Base-by-base conservation (phyloP, 2,888 invertebrate genomes). In the Carterocephalus palaemon region DNA sequence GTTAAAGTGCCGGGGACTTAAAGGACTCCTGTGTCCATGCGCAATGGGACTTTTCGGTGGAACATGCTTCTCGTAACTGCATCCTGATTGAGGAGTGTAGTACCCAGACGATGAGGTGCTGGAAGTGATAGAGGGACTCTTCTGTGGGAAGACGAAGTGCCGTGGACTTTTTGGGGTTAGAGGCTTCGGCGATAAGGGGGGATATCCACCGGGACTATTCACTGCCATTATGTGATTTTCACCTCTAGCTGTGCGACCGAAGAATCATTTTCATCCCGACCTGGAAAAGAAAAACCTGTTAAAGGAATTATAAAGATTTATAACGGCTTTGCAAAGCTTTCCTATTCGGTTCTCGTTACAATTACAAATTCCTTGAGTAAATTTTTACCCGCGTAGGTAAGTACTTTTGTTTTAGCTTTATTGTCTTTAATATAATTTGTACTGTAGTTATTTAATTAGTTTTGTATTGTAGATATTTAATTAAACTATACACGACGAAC, bases 1-100 rank as follows among this genome's bases (percentile, higher is more conserved):
- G 28, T 89, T 88, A 50, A 90, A 90, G 56, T 89, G 90, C 19
- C 89, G 80, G 0, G 90, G 88, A 23, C 89, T 87, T 54, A 89
- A 88, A 0, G 91, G 90, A 49, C 90, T 90, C 29, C 88, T 67
- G 34, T 88, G 89, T 1, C 89, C 88, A 9, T 88, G 88, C 6
- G 89, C 88, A 48, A 88, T 77, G 0, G 88, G 88, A 3, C 86
- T 86, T 45, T 85, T 87, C 0, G 87, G 87, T 28, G 77, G 83
- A 39, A 73, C 74, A 52, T 83, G 75, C 49, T 82, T 82, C 46
- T 82, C 81, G 57, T 86, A 84, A 48, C 83, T 84, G 62, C 84
- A 85, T 41, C 88, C 84, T 0, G 88, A 87, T 50, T 88, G 86
- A 10, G 88, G 89, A 3, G 87, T 88, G 62, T 88, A 89, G 59